Base-by-base conservation (phyloP, 2,797 vertebrate species). In the Chanos chanos region DNA sequence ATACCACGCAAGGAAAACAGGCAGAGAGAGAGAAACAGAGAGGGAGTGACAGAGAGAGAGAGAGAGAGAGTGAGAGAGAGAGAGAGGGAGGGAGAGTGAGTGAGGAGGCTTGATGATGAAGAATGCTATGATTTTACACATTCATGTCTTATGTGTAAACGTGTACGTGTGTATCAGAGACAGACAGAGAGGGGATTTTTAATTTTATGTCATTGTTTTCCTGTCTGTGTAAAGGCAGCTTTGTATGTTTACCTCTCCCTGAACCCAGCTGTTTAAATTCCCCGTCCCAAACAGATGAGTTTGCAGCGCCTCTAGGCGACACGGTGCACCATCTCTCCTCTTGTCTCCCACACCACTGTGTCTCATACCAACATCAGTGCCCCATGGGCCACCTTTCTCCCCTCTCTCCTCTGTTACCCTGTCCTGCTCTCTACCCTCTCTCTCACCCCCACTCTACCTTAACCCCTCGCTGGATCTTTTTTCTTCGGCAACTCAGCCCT, bases 221-320 rank as follows among this genome's bases (percentile, higher is more conserved):
- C n/a, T n/a, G n/a, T n/a, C n/a, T n/a, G n/a, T n/a, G n/a, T n/a
- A n/a, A n/a, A n/a, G n/a, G n/a, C n/a, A n/a, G n/a, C n/a, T n/a
- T n/a, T n/a, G n/a, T n/a, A n/a, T n/a, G n/a, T n/a, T n/a, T n/a
- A n/a, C n/a, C n/a, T n/a, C 39, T 60, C 40, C 60, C 70, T 39
- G 49, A 50, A 59, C 33, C 52, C 55, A 41, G 56, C 60, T 19
- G 55, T 51, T 70, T 65, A 44, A 69, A 74, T 72, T 75, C 63
- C 66, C 66, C 67, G 74, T 78, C 56, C 21, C 5, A 80, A 72
- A 76, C 77, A 66, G 40, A 74, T 54, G 70, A 53, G 40, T 41
- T 41, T 41, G 41, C 39, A 19, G 39, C 12, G 6, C 31, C 66
- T 37, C 27, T 31, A 19, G 19, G 31, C 31, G 36, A 37, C 19